Base-by-base conservation (phyloP, 2,888 invertebrate species). In the Brachycybe producta region DNA sequence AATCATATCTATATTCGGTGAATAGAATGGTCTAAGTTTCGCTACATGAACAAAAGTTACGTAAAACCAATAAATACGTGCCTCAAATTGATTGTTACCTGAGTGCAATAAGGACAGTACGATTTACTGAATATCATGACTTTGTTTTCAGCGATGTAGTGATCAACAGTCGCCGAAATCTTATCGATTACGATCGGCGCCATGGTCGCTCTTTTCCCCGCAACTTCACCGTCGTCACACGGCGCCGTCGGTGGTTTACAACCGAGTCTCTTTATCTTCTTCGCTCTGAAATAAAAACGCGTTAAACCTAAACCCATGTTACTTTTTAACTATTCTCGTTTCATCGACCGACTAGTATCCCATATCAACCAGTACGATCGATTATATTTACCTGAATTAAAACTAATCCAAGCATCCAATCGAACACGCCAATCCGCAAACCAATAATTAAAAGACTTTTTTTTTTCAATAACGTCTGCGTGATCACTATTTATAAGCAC, bases 41-140 rank as follows among this genome's bases (percentile, higher is more conserved):
- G n/a, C n/a, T n/a, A n/a, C n/a, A n/a, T n/a, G n/a, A n/a, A n/a
- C n/a, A n/a, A n/a, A n/a, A n/a, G n/a, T n/a, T n/a, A n/a, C n/a
- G n/a, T n/a, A n/a, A n/a, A n/a, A n/a, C n/a, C n/a, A n/a, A n/a
- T n/a, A n/a, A n/a, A n/a, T n/a, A n/a, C n/a, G n/a, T n/a, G n/a
- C n/a, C n/a, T n/a, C n/a, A n/a, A n/a, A n/a, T n/a, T n/a, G n/a
- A n/a, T n/a, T n/a, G n/a, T 48, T 30, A 52, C 52, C 49, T 42
- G 41, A 2, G 7, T 28, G 5, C 52, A 52, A 36, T 28, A 52
- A 2, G 52, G 52, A 24, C 52, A 52, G 11, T 21, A 15, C 7
- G 48, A 42, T 27, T 52, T 52, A 43, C 52, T 52, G 42, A 52
- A 52, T 15, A 52, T 46, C 47, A 52, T 49, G 13, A 52, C 43